Conservation (phyloP, 2,888 invertebrate genomes). For the Acanthosepion pharaonis region DNA sequence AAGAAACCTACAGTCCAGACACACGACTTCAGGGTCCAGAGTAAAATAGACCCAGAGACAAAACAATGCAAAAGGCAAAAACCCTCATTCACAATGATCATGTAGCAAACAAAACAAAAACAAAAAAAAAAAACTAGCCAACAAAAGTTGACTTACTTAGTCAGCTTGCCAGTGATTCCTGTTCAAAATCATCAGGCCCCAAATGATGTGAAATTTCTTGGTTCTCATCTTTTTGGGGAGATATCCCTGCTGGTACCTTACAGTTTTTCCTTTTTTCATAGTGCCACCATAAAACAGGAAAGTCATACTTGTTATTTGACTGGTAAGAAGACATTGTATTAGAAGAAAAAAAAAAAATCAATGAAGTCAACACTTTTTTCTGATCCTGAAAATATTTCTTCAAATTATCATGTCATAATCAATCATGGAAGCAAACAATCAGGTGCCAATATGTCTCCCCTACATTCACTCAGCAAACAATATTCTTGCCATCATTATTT, state of each 20-base stretch:
- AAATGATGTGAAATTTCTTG: neutral
- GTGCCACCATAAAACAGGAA: neutral
- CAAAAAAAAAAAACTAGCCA: neutral
- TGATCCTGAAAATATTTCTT: neutral
- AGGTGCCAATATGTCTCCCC: neutral
- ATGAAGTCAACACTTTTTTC: neutral
- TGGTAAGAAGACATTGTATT: no score
- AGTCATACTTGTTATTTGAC: neutral
- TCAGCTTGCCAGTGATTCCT: neutral
- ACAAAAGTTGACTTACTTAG: neutral
- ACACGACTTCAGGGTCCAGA: neutral
- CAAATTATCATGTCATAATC: neutral
- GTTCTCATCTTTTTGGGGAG: neutral
- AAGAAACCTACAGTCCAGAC: constrained; percentile 48
- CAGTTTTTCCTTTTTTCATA: neutral
- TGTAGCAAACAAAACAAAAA: neutral
- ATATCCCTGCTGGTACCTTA: neutral
- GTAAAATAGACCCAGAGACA: neutral
- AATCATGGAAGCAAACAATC: neutral
- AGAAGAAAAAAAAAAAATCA: neutral
- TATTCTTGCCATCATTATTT: neutral
- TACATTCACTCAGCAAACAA: neutral
- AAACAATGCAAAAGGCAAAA: neutral
- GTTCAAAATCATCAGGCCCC: neutral
- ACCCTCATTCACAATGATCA: neutral